Evolutionary conservation across 2,888 invertebrate species (phyloP).

Genomic region (Leptinotarsa haldemani): DNA sequence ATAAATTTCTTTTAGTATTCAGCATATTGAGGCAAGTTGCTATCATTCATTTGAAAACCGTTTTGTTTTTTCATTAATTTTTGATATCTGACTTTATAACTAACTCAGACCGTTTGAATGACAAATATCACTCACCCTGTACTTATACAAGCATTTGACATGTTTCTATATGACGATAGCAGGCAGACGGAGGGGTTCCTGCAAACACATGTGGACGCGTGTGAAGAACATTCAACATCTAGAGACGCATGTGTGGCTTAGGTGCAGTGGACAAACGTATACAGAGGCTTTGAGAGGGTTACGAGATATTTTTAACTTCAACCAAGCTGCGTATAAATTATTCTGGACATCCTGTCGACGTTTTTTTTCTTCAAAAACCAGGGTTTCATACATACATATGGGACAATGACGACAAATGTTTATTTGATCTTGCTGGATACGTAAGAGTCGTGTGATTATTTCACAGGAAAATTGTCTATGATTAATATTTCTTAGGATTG

Average conservation of each 20-base stretch:
- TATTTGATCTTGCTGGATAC: slow-evolving; percentile 35
- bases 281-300: slow-evolving; percentile 56
- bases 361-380: slow-evolving; percentile 32
- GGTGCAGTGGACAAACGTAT: slow-evolving; percentile 57
- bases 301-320: slow-evolving; percentile 58
- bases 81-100: too few relatives aligned
- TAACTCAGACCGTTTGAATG: too few relatives aligned
- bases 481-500: neutral
- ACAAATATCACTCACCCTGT: slow-evolving; percentile 15
- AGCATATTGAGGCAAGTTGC: too few relatives aligned
- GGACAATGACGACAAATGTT: slow-evolving; percentile 28
- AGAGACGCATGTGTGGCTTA: slow-evolving; percentile 54
- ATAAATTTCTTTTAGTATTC: too few relatives aligned
- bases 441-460: slow-evolving; percentile 25
- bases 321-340: slow-evolving; percentile 51
- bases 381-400: slow-evolving; percentile 35
- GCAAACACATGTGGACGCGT: slow-evolving; percentile 61
- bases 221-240: slow-evolving; percentile 61
- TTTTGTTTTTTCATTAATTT: too few relatives aligned
- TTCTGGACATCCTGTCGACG: slow-evolving; percentile 49
- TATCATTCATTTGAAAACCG: too few relatives aligned
- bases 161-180: slow-evolving; percentile 17
- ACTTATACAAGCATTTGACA: slow-evolving; percentile 13
- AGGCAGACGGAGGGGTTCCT: slow-evolving; percentile 20
- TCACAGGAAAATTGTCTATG: neutral